These are phyloP conservation scores for Drusus annulatus DNA, from an alignment of 1,140 invertebrate genomes.

Conservation along the genomic window DNA sequence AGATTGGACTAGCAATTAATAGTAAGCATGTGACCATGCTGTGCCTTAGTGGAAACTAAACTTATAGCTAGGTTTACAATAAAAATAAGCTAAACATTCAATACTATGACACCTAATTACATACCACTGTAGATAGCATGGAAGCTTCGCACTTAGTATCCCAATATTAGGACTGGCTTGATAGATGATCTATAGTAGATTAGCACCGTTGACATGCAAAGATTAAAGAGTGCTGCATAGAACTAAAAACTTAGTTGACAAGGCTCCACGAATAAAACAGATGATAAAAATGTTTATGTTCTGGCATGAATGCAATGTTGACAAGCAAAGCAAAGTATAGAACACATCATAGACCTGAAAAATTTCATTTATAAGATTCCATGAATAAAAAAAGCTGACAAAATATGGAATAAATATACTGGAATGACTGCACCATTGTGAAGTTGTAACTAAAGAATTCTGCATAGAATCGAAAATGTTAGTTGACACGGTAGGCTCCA, in stretches of 20 bases:
- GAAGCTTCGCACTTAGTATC: conserved; percentile 49
- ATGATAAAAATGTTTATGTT: no score
- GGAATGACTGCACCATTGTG: background rate
- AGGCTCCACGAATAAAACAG: no score
- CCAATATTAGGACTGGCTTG: conserved; percentile 9
- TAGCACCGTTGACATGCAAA: background rate
- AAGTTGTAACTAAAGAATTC: background rate
- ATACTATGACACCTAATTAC: conserved; percentile 1
- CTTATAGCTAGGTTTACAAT: conserved; percentile 39
- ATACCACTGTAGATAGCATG: conserved; percentile 49
- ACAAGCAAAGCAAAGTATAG: no score
- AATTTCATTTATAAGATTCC: no score
- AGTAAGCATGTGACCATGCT: conserved; percentile 57
- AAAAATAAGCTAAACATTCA: conserved; percentile 35
- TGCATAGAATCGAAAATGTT: no score
- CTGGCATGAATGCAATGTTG: no score
- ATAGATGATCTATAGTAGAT: conserved; percentile 24
- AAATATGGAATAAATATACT: no score
- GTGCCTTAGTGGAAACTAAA: conserved; percentile 54
- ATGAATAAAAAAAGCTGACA: no score
- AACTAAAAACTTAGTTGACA: no score
- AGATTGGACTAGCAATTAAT: conserved; percentile 56
- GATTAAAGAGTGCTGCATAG: background rate
- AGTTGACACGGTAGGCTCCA: no score
- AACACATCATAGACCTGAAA: no score